Conservation (phyloP, 2,113 vertebrate species). For the Maylandia zebra region DNA sequence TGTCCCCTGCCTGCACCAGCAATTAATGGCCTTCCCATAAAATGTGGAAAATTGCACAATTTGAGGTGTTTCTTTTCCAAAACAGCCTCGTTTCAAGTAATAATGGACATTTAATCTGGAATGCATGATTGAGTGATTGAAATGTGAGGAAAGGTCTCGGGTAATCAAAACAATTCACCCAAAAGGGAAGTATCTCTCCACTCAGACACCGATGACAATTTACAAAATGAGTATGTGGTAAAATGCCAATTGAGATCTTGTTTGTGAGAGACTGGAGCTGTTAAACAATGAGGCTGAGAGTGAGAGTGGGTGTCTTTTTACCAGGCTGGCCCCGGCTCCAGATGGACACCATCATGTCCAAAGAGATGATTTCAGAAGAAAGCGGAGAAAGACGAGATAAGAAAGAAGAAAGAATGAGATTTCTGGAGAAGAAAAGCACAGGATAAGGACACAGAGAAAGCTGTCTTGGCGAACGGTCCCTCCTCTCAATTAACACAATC, state of each 20-base stretch:
- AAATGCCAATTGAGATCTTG: conserved; percentile 28
- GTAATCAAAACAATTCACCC: conserved; percentile 28
- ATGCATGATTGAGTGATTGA: conserved; percentile 3
- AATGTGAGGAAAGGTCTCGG: conserved; percentile 5
- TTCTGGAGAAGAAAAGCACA: conserved; percentile 7
- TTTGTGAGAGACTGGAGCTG: conserved; percentile 14
- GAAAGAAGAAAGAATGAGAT: background rate
- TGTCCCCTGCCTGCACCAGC: conserved; percentile 49
- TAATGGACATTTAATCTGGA: conserved; percentile 33
- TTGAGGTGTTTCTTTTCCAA: conserved; percentile 5
- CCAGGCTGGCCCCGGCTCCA: background rate
- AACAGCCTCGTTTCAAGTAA: conserved; percentile 21
- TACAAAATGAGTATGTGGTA: conserved; percentile 17
- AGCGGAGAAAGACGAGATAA: background rate
- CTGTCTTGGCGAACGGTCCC: conserved; percentile 10
- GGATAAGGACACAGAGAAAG: conserved; percentile 5
- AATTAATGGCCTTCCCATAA: conserved; percentile 59
- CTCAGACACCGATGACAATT: conserved; percentile 15
- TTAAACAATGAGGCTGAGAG: conserved; percentile 20
- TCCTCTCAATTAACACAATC: conserved; percentile 55
- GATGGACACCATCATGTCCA: conserved; percentile 29
- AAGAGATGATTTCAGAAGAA: conserved; percentile 22
- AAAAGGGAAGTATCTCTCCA: background rate
- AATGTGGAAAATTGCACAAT: conserved; percentile 40
- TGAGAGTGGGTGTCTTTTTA: background rate